A percentile compares a stretch with the other conserved stretches of the same genome.
Evolutionary conservation across 2,113 vertebrate genomes (phyloP).

Genomic region (Echinops telfairi): DNA sequence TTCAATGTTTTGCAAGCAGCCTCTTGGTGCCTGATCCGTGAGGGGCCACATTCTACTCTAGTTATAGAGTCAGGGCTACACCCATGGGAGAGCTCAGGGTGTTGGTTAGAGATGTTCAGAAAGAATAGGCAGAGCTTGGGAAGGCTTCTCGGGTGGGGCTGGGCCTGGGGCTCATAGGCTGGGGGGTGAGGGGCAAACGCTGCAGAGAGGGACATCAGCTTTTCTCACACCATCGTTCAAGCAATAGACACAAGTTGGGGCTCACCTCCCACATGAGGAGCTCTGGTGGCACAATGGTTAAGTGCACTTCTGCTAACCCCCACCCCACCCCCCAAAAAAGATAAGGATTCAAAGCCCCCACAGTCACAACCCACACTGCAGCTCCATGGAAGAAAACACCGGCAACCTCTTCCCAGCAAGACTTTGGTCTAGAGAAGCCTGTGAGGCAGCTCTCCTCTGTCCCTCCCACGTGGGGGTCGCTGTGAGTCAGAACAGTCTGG

Average conservation of each 20-base stretch:
- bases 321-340: too few species aligned
- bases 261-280: not conserved
- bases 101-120: not conserved
- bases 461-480: not conserved
- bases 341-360: not conserved
- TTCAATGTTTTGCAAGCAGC: not conserved
- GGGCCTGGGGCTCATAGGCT: not conserved
- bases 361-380: too few species aligned
- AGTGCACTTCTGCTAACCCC: not conserved
- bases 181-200: not conserved
- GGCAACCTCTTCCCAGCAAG: not conserved
- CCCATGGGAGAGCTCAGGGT: fast-evolving
- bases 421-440: not conserved
- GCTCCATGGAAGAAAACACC: not conserved
- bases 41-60: not conserved
- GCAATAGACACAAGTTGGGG: not conserved
- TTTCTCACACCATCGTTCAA: not conserved
- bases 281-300: not conserved
- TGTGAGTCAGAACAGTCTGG: not conserved
- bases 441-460: not conserved
- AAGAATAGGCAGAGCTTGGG: not conserved
- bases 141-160: not conserved
- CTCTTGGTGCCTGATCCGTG: not conserved
- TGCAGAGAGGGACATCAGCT: not conserved
- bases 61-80: not conserved